Base-by-base conservation (phyloP, 1,140 invertebrate species). In the Drosophila tristis region DNA sequence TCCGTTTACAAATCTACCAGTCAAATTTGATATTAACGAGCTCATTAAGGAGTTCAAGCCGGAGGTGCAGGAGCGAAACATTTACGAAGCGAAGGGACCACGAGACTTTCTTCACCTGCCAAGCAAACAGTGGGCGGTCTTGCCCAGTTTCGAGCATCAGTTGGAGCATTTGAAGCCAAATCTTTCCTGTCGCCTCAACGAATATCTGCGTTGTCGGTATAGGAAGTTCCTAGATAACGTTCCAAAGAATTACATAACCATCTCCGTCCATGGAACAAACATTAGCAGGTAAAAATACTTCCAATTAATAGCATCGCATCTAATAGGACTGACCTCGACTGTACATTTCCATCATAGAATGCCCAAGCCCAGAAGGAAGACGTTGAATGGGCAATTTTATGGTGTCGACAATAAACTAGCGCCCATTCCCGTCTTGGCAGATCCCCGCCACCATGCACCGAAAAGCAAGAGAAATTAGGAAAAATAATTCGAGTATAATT, bases 331-430 rank as follows among this genome's bases (percentile, higher is more conserved):
- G 4, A n/a, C 8, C 11, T 47, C 35, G 16, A 2, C 25, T 55
- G 11, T 16, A 20, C 2, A 3, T 35, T 7, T 5, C 15, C 2
- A 11, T 25, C 25, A 23, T 20, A 86, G 82, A 48, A 68, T 75
- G 72, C 82, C 84, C 1, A 76, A 58, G 23, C 87, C 87, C 43
- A 60, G 82, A 49, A 60, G 78, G 13, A 90, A 80, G 42, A 67
- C 71, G 5, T 31, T 90, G 3, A 90, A 82, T 53, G 87, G 87
- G 0, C 62, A 90, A 44, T 90, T 90, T 23, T 90, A 87, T 60
- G 81, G 87, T 0, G 70, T 80, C 4, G 87, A 90, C 45, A 73
- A 78, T 54, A 90, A 90, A 53, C 56, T 90, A 16, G 87, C 87
- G 1, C 87, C 87, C 2, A 74, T 87, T 51, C 87, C 87, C 0